Conservation (phyloP, 2,888 invertebrate species). For the Pterostichus niger region DNA sequence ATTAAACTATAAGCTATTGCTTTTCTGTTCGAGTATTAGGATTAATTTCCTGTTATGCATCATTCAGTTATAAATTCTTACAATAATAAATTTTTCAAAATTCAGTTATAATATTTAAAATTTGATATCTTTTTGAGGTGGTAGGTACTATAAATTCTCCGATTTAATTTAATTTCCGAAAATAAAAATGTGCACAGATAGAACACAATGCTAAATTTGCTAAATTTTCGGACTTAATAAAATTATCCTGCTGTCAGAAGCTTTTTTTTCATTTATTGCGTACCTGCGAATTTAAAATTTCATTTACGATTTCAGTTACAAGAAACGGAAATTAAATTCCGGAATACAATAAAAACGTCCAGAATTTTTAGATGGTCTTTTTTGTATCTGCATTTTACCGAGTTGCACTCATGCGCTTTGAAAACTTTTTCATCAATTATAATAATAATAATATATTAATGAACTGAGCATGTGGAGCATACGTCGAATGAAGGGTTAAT, state of each 20-base stretch:
- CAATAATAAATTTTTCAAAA: too few relatives aligned
- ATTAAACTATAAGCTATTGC: too few relatives aligned
- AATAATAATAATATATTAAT: too few relatives aligned
- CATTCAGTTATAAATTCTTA: too few relatives aligned
- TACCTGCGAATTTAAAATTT: slow-evolving; percentile 62
- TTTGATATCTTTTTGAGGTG: too few relatives aligned
- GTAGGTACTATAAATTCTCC: too few relatives aligned
- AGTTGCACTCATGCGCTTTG: background rate
- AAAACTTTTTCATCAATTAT: background rate
- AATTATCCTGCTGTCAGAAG: slow-evolving; percentile 23
- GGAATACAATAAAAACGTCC: slow-evolving; percentile 57
- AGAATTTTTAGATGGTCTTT: slow-evolving; percentile 30
- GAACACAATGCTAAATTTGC: slow-evolving; percentile 9
- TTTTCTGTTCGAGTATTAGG: too few relatives aligned
- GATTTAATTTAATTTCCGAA: slow-evolving; percentile 18
- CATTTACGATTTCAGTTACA: slow-evolving; percentile 60
- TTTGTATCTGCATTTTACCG: background rate
- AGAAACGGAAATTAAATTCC: slow-evolving; percentile 62
- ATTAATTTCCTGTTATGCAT: too few relatives aligned
- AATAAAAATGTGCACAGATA: slow-evolving; percentile 9
- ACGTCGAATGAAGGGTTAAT: too few relatives aligned
- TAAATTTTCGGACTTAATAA: slow-evolving; percentile 42
- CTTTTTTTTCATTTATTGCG: slow-evolving; percentile 44
- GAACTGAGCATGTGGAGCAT: too few relatives aligned
- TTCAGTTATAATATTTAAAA: too few relatives aligned